Evolutionary conservation across 2,888 invertebrate genomes (phyloP).

Genomic region (Palloptera scutellata): DNA sequence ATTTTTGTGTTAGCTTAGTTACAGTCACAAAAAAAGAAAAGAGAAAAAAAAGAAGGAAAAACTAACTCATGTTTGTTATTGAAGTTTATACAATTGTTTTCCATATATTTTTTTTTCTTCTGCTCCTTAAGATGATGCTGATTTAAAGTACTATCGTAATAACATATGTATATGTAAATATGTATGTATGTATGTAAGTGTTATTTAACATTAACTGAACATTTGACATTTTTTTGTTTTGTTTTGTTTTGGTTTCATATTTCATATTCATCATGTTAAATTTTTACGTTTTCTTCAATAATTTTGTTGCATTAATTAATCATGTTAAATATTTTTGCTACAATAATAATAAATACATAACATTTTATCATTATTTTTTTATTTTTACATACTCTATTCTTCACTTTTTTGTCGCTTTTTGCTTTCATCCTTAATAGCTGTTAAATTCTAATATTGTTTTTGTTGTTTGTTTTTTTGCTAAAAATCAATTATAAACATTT

Average conservation of each 20-base stretch:
- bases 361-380: slow-evolving; percentile 3
- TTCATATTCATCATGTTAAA: background rate
- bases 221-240: background rate
- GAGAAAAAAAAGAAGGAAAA: too few species aligned
- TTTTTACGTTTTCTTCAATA: background rate
- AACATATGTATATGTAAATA: background rate
- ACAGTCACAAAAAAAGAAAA: too few species aligned
- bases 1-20: too few species aligned
- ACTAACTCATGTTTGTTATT: too few species aligned
- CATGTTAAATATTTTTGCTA: background rate
- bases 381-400: slow-evolving; percentile 19
- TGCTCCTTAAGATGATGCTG: background rate
- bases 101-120: slow-evolving; percentile 5
- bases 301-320: background rate
- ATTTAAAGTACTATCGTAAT: background rate
- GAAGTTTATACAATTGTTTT: too few species aligned
- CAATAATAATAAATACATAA: slow-evolving; percentile 11
- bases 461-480: background rate
- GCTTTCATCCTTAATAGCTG: background rate
- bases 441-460: background rate
- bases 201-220: background rate
- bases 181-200: slow-evolving; percentile 7
- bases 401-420: slow-evolving; percentile 7
- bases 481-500: background rate
- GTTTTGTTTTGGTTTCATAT: background rate